Percentiles rank a stretch among this genome's conserved stretches.
Evolutionary conservation across 2,113 vertebrate species (phyloP).

Genomic region (Electrona antarctica): DNA sequence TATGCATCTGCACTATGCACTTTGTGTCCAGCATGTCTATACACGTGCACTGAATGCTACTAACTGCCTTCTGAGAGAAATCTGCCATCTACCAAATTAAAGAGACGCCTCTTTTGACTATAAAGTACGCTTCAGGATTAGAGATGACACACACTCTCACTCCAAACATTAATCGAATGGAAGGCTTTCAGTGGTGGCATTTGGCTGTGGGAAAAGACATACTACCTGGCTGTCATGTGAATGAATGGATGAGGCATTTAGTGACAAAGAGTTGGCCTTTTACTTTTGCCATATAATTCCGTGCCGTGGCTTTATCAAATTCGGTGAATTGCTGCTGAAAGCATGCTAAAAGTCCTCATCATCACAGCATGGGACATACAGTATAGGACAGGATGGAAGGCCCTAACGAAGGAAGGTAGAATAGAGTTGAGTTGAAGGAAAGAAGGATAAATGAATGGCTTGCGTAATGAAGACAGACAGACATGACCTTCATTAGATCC

Average conservation of each 20-base stretch:
- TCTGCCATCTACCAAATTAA: constrained; percentile 54
- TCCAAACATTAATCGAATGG: constrained; percentile 80
- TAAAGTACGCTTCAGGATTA: constrained; percentile 68
- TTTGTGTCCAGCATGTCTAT: neutral
- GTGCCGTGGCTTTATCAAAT: constrained; percentile 63
- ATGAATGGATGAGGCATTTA: constrained; percentile 77
- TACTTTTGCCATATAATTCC: constrained; percentile 65
- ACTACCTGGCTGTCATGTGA: constrained; percentile 74
- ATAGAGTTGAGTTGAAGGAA: neutral
- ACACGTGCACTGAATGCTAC: constrained; percentile 15
- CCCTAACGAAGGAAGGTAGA: neutral
- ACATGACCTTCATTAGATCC: no score
- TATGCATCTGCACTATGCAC: neutral
- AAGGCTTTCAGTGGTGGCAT: constrained; percentile 80
- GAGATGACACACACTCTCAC: constrained; percentile 65
- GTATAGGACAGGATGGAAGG: neutral
- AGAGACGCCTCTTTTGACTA: constrained; percentile 64
- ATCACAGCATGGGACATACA: constrained; percentile 19
- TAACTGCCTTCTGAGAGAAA: constrained; percentile 20
- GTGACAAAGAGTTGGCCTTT: constrained; percentile 78
- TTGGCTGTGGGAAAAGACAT: constrained; percentile 70
- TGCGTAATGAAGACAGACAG: neutral
- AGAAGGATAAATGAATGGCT: neutral
- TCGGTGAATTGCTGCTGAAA: constrained; percentile 54
- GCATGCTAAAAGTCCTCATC: constrained; percentile 51